Conservation (phyloP, 2,888 invertebrate genomes). For the Cephus runcator region DNA sequence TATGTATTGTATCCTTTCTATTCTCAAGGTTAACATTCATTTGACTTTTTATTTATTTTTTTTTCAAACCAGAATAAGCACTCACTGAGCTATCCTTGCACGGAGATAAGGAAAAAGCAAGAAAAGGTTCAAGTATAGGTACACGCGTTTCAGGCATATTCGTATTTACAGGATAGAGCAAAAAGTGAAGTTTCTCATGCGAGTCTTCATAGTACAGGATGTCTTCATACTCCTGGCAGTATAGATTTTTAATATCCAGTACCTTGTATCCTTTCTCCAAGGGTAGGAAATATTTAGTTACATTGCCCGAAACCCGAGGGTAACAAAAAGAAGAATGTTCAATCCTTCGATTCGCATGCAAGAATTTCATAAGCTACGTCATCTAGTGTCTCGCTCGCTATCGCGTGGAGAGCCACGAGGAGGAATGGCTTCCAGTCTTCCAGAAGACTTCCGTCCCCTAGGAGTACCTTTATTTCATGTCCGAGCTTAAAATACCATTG, state of each 20-base stretch:
- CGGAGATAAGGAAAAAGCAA: not conserved
- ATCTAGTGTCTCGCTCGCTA: not conserved
- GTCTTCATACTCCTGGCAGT: not conserved
- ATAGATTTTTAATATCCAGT: not conserved
- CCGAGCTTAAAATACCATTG: not conserved
- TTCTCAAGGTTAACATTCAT: not conserved
- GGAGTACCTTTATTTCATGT: not conserved
- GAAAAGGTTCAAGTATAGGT: not conserved
- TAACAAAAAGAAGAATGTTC: slow-evolving; percentile 6
- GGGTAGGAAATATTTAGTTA: not conserved
- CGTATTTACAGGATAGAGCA: not conserved
- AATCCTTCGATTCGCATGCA: slow-evolving; percentile 26
- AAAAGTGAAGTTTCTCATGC: not conserved
- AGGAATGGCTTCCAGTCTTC: not conserved
- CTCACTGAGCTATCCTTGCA: not conserved
- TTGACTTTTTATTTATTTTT: not conserved
- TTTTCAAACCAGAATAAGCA: not conserved
- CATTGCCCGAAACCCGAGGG: not conserved
- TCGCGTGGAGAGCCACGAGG: not conserved
- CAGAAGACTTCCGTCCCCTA: not conserved
- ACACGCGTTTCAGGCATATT: not conserved
- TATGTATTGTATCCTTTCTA: not conserved
- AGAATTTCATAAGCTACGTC: slow-evolving; percentile 26
- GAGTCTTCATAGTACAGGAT: not conserved
- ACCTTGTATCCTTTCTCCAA: not conserved